Percentiles rank a stretch among this genome's conserved stretches.
Conservation (phyloP, 2,888 invertebrate genomes). For the Patella pellucida region DNA sequence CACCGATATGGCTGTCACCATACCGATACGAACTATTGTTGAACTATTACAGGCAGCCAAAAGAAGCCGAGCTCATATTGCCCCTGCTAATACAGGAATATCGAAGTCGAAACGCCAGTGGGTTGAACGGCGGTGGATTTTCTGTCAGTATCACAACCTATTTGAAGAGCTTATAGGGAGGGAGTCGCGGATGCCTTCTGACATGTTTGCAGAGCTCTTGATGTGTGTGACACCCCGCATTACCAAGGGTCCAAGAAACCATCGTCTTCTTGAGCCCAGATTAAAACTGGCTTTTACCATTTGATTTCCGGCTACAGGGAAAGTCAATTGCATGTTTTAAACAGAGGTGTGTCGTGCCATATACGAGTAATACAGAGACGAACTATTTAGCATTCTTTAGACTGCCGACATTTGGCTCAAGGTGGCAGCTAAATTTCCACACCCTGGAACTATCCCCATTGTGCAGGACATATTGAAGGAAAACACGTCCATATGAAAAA, state of each 20-base stretch:
- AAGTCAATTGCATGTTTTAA: not conserved
- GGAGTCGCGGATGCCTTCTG: not conserved
- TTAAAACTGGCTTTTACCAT: not conserved
- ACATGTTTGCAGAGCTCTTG: not conserved
- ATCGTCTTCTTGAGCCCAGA: not conserved
- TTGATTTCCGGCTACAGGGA: not conserved
- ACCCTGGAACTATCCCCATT: not conserved
- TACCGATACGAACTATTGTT: too few relatives aligned
- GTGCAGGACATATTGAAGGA: not conserved
- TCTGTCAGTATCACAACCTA: not conserved
- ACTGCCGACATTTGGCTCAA: not conserved
- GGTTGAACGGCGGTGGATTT: not conserved
- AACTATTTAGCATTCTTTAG: not conserved
- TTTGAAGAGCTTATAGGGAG: not conserved
- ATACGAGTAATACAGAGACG: not conserved
- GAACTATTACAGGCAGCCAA: too few relatives aligned
- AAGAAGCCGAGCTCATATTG: too few relatives aligned
- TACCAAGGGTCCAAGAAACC: not conserved
- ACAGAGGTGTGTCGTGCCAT: not conserved
- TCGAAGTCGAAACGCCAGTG: not conserved
- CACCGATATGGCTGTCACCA: too few relatives aligned
- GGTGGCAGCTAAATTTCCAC: not conserved
- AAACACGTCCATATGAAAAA: not conserved
- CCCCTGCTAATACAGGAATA: too few relatives aligned
- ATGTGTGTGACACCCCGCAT: not conserved